A percentile compares a stretch with the other conserved stretches of the same genome.
Conservation (phyloP, 2,113 vertebrate genomes). For the Hyperoodon ampullatus region DNA sequence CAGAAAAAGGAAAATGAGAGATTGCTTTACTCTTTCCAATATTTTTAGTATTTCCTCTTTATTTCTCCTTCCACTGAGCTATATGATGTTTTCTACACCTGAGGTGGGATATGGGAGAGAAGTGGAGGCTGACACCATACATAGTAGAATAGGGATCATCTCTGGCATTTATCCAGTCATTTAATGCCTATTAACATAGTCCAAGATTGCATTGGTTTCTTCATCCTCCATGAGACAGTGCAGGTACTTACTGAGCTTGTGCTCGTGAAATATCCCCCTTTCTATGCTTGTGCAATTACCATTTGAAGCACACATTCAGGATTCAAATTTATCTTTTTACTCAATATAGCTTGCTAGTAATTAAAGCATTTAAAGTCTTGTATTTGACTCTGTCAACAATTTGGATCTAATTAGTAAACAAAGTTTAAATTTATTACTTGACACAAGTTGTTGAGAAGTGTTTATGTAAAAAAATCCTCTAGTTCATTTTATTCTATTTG, state of each 20-base stretch:
- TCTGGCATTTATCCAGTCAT: background rate
- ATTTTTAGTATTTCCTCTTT: background rate
- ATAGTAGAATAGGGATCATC: background rate
- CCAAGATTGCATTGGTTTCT: background rate
- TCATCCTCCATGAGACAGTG: background rate
- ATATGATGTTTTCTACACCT: background rate
- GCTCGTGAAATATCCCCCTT: background rate
- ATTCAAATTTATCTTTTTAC: slow-evolving; percentile 16
- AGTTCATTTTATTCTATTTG: background rate
- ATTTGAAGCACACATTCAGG: background rate
- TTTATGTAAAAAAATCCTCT: background rate
- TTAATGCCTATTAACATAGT: background rate
- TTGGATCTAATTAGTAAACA: slow-evolving; percentile 2
- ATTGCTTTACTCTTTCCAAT: background rate
- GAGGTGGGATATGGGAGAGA: background rate
- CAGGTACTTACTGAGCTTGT: background rate
- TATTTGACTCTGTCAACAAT: background rate
- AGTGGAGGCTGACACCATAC: background rate
- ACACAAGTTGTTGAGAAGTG: background rate
- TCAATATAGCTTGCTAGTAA: background rate
- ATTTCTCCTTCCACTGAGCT: background rate
- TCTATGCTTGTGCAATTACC: background rate
- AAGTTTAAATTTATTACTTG: slow-evolving; percentile 19
- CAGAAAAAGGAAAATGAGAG: background rate
- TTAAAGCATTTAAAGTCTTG: slow-evolving; percentile 9